A percentile compares a stretch with the other conserved stretches of the same genome.
Evolutionary conservation across 2,888 invertebrate species (phyloP).

Genomic region (Cryptus armator): DNA sequence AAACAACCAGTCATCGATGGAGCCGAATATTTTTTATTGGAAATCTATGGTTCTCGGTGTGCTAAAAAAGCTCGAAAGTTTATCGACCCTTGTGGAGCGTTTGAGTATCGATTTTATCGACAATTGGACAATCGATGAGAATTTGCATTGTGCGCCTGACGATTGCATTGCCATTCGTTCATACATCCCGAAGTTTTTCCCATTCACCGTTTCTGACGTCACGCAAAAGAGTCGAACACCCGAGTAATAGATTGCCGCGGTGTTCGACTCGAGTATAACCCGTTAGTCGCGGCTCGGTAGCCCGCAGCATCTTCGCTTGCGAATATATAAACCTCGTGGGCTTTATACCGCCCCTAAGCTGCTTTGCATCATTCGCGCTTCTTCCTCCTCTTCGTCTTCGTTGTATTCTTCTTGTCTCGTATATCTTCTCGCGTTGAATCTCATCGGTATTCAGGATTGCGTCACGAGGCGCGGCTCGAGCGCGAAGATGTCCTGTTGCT

Average conservation of each 20-base stretch:
- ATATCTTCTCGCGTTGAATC: slow-evolving; percentile 20
- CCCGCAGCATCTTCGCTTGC: slow-evolving; percentile 13
- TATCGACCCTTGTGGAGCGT: not conserved
- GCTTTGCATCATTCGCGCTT: slow-evolving; percentile 14
- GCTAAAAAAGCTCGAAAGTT: not conserved
- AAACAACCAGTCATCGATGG: not conserved
- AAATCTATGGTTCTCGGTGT: not conserved
- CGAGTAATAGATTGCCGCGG: slow-evolving; percentile 5
- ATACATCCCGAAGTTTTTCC: slow-evolving; percentile 7
- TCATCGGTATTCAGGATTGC: slow-evolving; percentile 29
- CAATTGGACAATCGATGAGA: slow-evolving; percentile 6
- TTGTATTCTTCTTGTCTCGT: slow-evolving; percentile 26
- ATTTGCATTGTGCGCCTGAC: slow-evolving; percentile 29
- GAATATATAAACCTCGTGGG: not conserved
- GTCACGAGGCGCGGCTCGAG: slow-evolving; percentile 26
- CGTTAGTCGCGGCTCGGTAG: slow-evolving; percentile 21
- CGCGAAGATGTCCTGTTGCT: not conserved
- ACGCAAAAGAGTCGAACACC: slow-evolving; percentile 11
- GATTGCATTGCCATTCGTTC: slow-evolving; percentile 16
- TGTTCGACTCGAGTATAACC: not conserved
- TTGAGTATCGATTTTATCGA: no score
- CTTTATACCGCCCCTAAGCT: slow-evolving; percentile 27
- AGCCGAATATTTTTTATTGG: not conserved
- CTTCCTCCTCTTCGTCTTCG: slow-evolving; percentile 9
- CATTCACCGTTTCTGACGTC: slow-evolving; percentile 25